Evolutionary conservation across 2,888 invertebrate species (phyloP).

Genomic region (Drosophila rellima): DNA sequence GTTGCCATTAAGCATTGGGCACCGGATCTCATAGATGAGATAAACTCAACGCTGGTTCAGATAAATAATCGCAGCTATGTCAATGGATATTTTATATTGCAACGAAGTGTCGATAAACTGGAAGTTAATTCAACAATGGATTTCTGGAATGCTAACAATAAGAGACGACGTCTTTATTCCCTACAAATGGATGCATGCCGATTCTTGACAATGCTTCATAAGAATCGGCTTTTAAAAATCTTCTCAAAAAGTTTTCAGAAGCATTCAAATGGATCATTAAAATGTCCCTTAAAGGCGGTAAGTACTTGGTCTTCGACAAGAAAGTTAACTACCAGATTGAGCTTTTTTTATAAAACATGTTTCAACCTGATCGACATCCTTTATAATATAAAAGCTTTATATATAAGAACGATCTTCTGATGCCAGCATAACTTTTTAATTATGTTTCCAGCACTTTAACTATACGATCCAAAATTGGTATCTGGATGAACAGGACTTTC

Average conservation of each 20-base stretch:
- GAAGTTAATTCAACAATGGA: conserved; percentile 29
- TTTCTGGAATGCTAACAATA: conserved; percentile 35
- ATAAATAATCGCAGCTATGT: conserved; percentile 18
- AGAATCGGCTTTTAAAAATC: conserved; percentile 9
- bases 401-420: not conserved
- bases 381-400: no score
- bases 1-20: not conserved
- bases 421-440: not conserved
- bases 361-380: no score
- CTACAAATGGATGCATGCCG: conserved; percentile 19
- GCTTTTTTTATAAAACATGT: no score
- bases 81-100: conserved; percentile 12
- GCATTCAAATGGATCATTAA: not conserved
- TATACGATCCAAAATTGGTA: conserved; percentile 50
- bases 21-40: conserved; percentile 1
- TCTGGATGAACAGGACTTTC: conserved; percentile 52
- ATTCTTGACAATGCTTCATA: conserved; percentile 25
- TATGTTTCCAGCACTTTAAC: conserved; percentile 34
- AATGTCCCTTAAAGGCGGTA: conserved; percentile 11
- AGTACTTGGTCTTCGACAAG: not conserved
- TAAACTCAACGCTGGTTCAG: not conserved
- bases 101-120: conserved; percentile 6
- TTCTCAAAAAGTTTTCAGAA: conserved; percentile 15
- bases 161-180: conserved; percentile 26
- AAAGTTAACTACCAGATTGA: not conserved